Evolutionary conservation across 2,888 invertebrate species (phyloP).

Genomic region (Meta bourneti): DNA sequence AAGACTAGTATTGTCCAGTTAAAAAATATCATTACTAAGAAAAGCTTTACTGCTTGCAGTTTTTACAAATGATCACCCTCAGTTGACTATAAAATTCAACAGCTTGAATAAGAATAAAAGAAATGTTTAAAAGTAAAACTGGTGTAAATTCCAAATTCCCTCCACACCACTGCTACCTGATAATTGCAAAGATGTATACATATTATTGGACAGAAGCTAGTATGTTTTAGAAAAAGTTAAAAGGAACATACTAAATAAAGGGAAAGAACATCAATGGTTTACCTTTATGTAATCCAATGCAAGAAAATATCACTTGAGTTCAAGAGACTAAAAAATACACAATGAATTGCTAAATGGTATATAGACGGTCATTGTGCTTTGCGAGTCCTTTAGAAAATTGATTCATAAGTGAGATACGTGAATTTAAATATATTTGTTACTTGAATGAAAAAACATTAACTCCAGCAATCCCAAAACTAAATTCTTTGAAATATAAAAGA

Average conservation of each 20-base stretch:
- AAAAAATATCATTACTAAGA: not conserved
- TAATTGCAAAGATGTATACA: not conserved
- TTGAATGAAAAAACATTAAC: not conserved
- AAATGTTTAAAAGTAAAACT: not conserved
- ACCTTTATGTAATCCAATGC: not conserved
- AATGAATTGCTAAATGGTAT: not conserved
- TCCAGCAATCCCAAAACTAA: not conserved
- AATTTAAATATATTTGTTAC: not conserved
- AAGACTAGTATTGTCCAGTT: not conserved
- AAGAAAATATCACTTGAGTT: not conserved
- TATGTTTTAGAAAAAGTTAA: not conserved
- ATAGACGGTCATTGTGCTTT: not conserved
- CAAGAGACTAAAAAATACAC: not conserved
- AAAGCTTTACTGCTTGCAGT: not conserved
- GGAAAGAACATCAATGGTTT: not conserved
- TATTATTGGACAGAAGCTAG: not conserved
- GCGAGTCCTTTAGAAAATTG: not conserved
- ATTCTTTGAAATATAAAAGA: not conserved
- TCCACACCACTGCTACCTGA: not conserved
- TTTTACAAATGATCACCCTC: not conserved
- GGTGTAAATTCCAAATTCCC: not conserved
- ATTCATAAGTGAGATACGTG: not conserved
- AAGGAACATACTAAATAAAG: no score
- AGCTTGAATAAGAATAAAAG: not conserved
- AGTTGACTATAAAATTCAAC: not conserved